Evolutionary conservation across 1,140 invertebrate genomes (phyloP).

Genomic region (Gonioctena quinquepunctata): DNA sequence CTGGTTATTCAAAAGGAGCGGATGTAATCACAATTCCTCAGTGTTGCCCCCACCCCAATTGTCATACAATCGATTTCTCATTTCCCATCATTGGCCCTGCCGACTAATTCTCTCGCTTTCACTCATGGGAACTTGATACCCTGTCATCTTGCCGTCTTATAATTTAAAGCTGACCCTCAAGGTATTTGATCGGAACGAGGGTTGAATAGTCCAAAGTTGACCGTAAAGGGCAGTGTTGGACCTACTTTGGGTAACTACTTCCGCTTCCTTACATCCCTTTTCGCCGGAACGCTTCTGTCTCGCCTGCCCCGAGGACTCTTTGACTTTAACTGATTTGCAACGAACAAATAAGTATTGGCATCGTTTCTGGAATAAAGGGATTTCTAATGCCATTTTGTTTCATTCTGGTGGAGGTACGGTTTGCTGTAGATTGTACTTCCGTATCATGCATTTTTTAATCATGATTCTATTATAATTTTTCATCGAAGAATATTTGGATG

Average conservation of each 20-base stretch:
- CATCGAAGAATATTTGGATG: no score
- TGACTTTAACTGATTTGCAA: constrained; percentile 13
- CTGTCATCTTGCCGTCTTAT: constrained; percentile 19
- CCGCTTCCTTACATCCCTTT: constrained; percentile 18
- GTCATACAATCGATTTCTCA: no score
- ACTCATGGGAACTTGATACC: background rate
- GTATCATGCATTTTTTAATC: no score
- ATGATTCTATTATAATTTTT: no score
- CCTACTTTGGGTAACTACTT: constrained; percentile 22
- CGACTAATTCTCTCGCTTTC: background rate
- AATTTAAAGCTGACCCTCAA: constrained; percentile 20
- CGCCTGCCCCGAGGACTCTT: background rate
- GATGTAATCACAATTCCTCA: no score
- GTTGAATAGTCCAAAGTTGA: constrained; percentile 16
- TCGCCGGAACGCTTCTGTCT: constrained; percentile 1
- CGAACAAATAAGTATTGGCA: background rate
- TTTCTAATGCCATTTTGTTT: no score
- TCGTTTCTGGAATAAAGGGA: no score
- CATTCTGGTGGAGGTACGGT: no score
- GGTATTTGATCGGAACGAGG: constrained; percentile 24
- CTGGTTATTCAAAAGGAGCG: no score
- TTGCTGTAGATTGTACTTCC: no score
- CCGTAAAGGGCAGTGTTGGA: constrained; percentile 22
- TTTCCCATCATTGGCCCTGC: no score
- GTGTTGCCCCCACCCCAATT: no score